phyloP scores from a whole-genome alignment of 2,797 vertebrate species.

The Neosilurus hyrtlii region DNA sequence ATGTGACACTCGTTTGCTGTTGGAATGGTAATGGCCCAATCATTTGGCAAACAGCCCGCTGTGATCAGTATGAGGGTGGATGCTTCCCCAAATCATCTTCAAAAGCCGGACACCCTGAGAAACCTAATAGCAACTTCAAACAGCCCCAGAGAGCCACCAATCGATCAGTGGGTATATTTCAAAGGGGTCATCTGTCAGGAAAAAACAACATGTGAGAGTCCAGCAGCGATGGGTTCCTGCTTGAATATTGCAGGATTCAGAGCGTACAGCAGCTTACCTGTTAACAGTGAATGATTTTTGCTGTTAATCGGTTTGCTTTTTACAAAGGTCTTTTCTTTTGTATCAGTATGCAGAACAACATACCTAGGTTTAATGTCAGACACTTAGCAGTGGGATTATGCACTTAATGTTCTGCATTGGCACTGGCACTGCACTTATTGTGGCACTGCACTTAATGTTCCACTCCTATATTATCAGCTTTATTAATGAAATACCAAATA shows the following conservation, averaged over 20 bases:
- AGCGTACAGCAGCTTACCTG: neutral
- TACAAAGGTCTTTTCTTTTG: neutral
- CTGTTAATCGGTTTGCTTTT: neutral
- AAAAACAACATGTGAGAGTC: conserved; percentile 38
- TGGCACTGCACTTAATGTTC: neutral
- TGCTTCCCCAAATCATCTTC: conserved; percentile 67
- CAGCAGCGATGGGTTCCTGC: conserved; percentile 30
- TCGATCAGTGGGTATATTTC: conserved; percentile 55
- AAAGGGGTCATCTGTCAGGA: conserved; percentile 51
- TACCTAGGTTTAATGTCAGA: neutral
- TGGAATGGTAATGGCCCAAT: conserved; percentile 40
- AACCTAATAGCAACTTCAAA: conserved; percentile 71
- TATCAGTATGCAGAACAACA: neutral
- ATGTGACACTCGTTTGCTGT: neutral
- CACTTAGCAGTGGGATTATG: neutral
- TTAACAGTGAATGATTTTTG: neutral
- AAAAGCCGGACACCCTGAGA: conserved; percentile 61
- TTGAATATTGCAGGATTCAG: conserved; percentile 24
- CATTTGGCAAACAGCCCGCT: conserved; percentile 60
- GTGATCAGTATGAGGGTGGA: conserved; percentile 58
- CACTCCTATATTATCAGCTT: neutral
- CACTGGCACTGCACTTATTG: neutral
- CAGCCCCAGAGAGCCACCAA: conserved; percentile 59
- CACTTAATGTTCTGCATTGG: neutral
- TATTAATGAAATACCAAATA: neutral